Evolutionary conservation across 2,888 invertebrate species (phyloP).

Genomic region (Micropterix aruncella): DNA sequence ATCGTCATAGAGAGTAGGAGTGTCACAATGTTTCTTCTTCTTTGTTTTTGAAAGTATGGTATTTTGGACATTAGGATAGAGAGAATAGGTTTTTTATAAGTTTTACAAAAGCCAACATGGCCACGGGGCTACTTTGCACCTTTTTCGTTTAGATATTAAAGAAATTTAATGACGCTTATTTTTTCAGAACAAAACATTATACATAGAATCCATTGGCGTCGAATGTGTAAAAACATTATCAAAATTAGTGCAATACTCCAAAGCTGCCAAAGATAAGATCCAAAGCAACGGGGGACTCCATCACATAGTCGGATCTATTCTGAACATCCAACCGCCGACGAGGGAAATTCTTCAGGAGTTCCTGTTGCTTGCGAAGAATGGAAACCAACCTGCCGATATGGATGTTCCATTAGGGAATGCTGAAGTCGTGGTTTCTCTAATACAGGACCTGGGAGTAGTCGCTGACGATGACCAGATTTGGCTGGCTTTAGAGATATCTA

Average conservation of each 20-base stretch:
- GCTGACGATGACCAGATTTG: slow-evolving; percentile 9
- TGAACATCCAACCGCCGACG: slow-evolving; percentile 7
- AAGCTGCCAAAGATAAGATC: slow-evolving; percentile 7
- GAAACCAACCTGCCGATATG: slow-evolving; percentile 6
- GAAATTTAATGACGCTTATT: slow-evolving; percentile 1
- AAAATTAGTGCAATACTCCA: slow-evolving; percentile 12
- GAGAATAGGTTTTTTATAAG: too few relatives aligned
- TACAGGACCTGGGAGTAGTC: slow-evolving; percentile 9
- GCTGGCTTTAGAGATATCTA: slow-evolving; percentile 10
- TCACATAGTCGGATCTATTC: slow-evolving; percentile 9
- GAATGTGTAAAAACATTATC: slow-evolving; percentile 15
- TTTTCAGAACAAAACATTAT: slow-evolving; percentile 13
- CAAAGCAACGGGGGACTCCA: slow-evolving; percentile 8
- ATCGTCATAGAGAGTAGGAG: too few relatives aligned
- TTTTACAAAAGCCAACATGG: too few relatives aligned
- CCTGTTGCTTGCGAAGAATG: slow-evolving; percentile 11
- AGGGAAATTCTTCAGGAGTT: slow-evolving; percentile 10
- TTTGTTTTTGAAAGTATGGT: too few relatives aligned
- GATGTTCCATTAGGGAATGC: slow-evolving; percentile 10
- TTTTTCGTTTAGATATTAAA: too few relatives aligned
- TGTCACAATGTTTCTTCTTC: too few relatives aligned
- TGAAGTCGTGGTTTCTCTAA: slow-evolving; percentile 9
- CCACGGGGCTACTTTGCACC: too few relatives aligned
- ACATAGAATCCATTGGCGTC: slow-evolving; percentile 13
- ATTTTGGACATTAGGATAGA: too few relatives aligned